Evolutionary conservation across 1,140 invertebrate genomes (phyloP).

Genomic region (Chymomyza costata): DNA sequence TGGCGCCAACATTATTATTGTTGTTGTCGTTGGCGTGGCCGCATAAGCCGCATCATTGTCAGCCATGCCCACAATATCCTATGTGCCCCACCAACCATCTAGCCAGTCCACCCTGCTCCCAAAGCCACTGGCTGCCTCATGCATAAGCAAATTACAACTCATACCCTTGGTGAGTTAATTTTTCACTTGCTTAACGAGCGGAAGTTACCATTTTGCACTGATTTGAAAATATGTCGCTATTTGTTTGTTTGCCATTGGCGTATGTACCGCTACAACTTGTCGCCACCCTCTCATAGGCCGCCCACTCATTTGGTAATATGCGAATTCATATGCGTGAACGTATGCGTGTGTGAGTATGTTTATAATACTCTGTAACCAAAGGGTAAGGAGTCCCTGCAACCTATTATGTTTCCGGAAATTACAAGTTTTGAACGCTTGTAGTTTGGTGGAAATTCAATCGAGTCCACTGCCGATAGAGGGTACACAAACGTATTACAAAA

Average conservation of each 20-base stretch:
- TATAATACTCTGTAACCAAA: not conserved
- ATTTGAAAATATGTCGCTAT: slow-evolving; percentile 73
- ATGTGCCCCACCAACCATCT: not conserved
- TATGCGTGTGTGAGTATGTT: slow-evolving; percentile 29
- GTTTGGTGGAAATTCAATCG: no score
- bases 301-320: slow-evolving; percentile 61
- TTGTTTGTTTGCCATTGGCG: slow-evolving; percentile 56
- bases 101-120: not conserved
- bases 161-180: slow-evolving; percentile 57
- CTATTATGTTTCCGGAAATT: no score
- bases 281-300: slow-evolving; percentile 4
- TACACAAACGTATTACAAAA: no score
- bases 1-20: slow-evolving; percentile 61
- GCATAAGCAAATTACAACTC: slow-evolving; percentile 68
- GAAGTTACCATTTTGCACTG: slow-evolving; percentile 74
- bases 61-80: slow-evolving; percentile 39
- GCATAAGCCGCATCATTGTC: slow-evolving; percentile 72
- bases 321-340: slow-evolving; percentile 58
- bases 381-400: no score
- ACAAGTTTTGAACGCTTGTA: no score
- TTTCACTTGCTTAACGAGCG: slow-evolving; percentile 74
- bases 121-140: slow-evolving; percentile 27
- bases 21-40: slow-evolving; percentile 45
- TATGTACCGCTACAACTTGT: slow-evolving; percentile 28
- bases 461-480: no score